These are phyloP conservation scores for Eretmochelys imbricata DNA, from an alignment of 2,113 vertebrate genomes.

Conservation along the genomic window DNA sequence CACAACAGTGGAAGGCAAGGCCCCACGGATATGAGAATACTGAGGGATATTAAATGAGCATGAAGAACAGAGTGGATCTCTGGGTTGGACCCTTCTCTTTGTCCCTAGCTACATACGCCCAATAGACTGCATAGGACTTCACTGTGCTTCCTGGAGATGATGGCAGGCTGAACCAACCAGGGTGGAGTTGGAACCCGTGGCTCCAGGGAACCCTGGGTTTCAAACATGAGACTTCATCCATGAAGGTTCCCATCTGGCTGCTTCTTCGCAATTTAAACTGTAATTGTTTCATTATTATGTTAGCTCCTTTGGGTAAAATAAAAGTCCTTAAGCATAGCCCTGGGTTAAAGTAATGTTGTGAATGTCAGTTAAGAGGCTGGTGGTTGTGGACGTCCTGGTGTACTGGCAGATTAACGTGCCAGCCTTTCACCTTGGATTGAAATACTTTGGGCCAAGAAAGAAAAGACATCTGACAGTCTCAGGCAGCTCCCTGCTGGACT, in stretches of 20 bases:
- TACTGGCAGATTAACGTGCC: too few relatives aligned
- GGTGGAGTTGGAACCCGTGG: neutral
- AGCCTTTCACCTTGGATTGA: neutral
- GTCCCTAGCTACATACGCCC: neutral
- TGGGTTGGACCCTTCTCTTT: neutral
- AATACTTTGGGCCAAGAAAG: neutral
- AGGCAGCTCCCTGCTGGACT: neutral
- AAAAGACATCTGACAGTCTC: neutral
- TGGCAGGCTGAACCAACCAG: neutral
- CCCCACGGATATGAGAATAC: neutral
- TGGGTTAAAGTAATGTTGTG: neutral
- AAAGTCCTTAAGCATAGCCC: neutral
- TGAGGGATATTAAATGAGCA: neutral
- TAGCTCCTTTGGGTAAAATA: neutral
- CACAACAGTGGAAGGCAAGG: neutral
- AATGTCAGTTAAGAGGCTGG: too few relatives aligned
- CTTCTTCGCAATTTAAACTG: neutral
- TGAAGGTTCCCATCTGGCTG: neutral
- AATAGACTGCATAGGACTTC: neutral
- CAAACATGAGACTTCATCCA: neutral
- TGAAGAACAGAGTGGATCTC: neutral
- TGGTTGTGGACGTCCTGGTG: too few relatives aligned
- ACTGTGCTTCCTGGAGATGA: neutral
- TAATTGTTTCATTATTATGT: neutral
- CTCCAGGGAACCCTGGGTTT: neutral